Conservation (phyloP, 2,888 invertebrate species). For the Kryphioiulus occultus region DNA sequence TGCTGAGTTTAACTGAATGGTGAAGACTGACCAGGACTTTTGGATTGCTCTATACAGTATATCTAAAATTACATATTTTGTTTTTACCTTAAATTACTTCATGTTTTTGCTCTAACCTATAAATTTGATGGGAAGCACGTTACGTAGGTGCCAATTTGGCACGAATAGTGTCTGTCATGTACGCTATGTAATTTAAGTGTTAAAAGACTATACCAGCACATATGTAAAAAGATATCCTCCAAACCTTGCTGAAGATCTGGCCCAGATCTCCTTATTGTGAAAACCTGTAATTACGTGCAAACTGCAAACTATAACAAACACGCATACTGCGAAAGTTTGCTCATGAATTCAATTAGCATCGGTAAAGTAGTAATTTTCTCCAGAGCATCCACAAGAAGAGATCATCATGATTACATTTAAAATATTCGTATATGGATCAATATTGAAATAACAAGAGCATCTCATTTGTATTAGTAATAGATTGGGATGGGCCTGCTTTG, state of each 20-base stretch:
- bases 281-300: neutral
- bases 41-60: no score
- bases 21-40: no score
- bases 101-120: neutral
- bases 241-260: neutral
- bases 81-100: neutral
- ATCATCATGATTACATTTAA: neutral
- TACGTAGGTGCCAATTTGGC: neutral
- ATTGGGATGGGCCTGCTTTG: neutral
- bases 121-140: neutral
- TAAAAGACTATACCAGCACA: neutral
- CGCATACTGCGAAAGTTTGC: neutral
- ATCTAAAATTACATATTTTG: neutral
- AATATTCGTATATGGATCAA: neutral
- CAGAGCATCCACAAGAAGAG: neutral
- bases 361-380: constrained; percentile 39
- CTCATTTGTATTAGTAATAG: constrained; percentile 18
- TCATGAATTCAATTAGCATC: constrained; percentile 27
- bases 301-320: neutral
- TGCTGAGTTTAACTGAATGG: no score
- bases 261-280: neutral
- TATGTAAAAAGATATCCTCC: neutral
- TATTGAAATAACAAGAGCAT: neutral
- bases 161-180: neutral
- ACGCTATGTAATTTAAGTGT: constrained; percentile 1